phyloP scores from a whole-genome alignment of 2,113 vertebrate species.

The Psittacus erithacus region DNA sequence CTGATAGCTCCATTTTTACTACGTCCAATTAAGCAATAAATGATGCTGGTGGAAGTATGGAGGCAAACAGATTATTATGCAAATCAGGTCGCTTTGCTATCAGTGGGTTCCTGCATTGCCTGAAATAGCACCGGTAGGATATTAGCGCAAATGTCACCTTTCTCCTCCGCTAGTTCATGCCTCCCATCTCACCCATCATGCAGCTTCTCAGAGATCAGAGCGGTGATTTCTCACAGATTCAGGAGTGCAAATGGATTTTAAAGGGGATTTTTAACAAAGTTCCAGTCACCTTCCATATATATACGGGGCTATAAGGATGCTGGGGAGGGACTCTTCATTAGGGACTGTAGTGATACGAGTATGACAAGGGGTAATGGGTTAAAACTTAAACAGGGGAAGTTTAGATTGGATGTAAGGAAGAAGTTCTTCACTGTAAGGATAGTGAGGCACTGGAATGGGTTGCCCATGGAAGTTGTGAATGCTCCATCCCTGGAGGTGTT shows the following conservation, averaged over 20 bases:
- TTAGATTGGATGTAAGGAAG: too few relatives aligned
- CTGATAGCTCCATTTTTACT: constrained; percentile 40
- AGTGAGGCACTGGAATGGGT: too few relatives aligned
- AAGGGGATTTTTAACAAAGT: not conserved
- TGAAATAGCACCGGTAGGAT: not conserved
- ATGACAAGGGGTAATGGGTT: too few relatives aligned
- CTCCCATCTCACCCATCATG: not conserved
- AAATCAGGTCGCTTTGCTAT: constrained; percentile 1
- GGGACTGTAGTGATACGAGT: too few relatives aligned
- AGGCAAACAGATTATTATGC: constrained; percentile 35
- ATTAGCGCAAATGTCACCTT: constrained; percentile 43
- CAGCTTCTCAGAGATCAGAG: not conserved
- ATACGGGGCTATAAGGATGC: too few relatives aligned
- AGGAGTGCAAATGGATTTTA: not conserved
- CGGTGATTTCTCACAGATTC: not conserved
- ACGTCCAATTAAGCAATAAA: constrained; percentile 57
- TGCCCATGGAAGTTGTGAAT: too few relatives aligned
- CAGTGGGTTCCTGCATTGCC: not conserved
- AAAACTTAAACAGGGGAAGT: too few relatives aligned
- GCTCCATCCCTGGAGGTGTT: too few relatives aligned
- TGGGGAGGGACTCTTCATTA: too few relatives aligned
- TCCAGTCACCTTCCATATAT: not conserved
- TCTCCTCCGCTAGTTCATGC: not conserved
- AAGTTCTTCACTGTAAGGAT: too few relatives aligned
- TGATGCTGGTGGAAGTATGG: not conserved